phyloP scores from a whole-genome alignment of 1,140 invertebrate species.

The Ganaspis sp. region DNA sequence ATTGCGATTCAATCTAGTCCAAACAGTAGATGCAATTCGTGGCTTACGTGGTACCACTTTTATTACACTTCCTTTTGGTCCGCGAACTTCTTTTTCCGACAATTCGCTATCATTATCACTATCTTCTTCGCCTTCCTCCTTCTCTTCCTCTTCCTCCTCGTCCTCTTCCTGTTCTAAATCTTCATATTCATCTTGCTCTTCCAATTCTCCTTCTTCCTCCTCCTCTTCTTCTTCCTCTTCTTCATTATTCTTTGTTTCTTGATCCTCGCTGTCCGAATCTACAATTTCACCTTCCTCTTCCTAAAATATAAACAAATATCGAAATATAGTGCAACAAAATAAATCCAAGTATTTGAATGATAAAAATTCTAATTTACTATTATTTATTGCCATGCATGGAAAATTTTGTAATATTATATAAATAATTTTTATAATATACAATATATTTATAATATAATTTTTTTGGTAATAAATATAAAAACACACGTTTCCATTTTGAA shows the following conservation, averaged over 20 bases:
- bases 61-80: conserved; percentile 73
- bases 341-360: too few species aligned
- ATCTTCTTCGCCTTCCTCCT: conserved; percentile 38
- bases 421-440: too few species aligned
- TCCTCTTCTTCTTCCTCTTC: conserved; percentile 55
- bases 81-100: conserved; percentile 71
- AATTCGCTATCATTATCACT: conserved; percentile 58
- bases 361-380: too few species aligned
- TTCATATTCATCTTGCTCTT: conserved; percentile 52
- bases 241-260: conserved; percentile 52
- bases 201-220: conserved; percentile 51
- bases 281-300: conserved; percentile 46
- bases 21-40: conserved; percentile 75
- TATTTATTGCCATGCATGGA: too few species aligned
- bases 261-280: conserved; percentile 51
- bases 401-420: too few species aligned
- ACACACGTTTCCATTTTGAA: too few species aligned
- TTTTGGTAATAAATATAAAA: too few species aligned
- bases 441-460: too few species aligned
- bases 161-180: conserved; percentile 51
- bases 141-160: conserved; percentile 36
- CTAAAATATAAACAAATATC: too few species aligned
- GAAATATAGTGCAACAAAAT: too few species aligned
- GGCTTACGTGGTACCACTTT: conserved; percentile 73
- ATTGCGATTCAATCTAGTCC: conserved; percentile 76